phyloP scores from a whole-genome alignment of 2,888 invertebrate genomes.

The Sinhomidia bicolor region DNA sequence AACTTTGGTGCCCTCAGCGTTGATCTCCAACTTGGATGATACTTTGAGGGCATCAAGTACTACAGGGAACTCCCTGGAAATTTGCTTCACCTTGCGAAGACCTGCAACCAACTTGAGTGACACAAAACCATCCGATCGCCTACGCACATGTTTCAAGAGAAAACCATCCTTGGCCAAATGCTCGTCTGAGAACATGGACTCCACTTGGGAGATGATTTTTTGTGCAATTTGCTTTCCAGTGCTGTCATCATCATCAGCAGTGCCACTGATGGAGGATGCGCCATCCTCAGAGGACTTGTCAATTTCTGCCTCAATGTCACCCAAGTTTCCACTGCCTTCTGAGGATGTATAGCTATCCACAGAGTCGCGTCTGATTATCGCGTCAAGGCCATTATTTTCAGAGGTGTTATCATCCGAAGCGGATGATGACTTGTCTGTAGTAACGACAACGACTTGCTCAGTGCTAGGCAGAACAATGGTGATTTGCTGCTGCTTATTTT shows the following conservation, averaged over 20 bases:
- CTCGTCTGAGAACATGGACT: constrained; percentile 97
- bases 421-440: background rate
- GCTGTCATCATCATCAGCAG: background rate
- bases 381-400: constrained; percentile 19
- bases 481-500: constrained; percentile 27
- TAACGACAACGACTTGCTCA: constrained; percentile 24
- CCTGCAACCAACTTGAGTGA: constrained; percentile 96
- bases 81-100: constrained; percentile 96
- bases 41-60: constrained; percentile 92
- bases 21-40: constrained; percentile 91
- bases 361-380: constrained; percentile 59
- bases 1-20: constrained; percentile 94
- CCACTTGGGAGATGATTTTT: constrained; percentile 93
- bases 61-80: constrained; percentile 96
- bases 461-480: constrained; percentile 35
- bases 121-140: constrained; percentile 97
- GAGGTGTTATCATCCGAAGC: constrained; percentile 17
- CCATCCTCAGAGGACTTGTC: constrained; percentile 53
- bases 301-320: constrained; percentile 51
- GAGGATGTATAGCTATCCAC: constrained; percentile 65
- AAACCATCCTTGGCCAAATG: constrained; percentile 98
- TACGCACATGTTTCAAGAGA: constrained; percentile 94
- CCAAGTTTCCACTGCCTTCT: constrained; percentile 66
- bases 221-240: constrained; percentile 85
- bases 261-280: background rate